Evolutionary conservation across 2,888 invertebrate species (phyloP).

Genomic region (Synergus laeviventris): DNA sequence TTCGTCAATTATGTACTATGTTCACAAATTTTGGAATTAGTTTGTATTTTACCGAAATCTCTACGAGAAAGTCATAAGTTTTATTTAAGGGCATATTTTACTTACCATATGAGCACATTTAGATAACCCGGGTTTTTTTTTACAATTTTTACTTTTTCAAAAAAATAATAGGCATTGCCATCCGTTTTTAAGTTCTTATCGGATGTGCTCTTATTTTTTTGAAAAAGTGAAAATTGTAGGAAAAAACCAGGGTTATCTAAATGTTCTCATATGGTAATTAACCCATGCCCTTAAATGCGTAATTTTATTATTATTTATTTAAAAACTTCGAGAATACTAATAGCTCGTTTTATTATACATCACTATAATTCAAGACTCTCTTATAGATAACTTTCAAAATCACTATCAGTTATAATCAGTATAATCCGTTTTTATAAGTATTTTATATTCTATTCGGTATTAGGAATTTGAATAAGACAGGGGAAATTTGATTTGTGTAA

Average conservation of each 20-base stretch:
- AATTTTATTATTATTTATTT: constrained; percentile 34
- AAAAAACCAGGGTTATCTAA: too few relatives aligned
- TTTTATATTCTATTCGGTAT: constrained; percentile 12
- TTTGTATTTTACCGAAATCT: not conserved
- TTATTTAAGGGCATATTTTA: too few relatives aligned
- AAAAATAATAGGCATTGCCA: too few relatives aligned
- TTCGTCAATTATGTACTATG: not conserved
- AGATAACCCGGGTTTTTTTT: too few relatives aligned
- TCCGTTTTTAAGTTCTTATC: too few relatives aligned
- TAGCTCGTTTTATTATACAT: not conserved
- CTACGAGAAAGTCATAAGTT: constrained; percentile 9
- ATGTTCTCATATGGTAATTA: too few relatives aligned
- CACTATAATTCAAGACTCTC: not conserved
- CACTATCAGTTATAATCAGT: too few relatives aligned
- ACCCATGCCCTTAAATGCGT: constrained; percentile 30
- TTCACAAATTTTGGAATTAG: not conserved
- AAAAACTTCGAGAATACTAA: not conserved
- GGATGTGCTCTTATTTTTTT: too few relatives aligned
- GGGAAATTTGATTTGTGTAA: not conserved
- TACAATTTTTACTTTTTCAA: too few relatives aligned
- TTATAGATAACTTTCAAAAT: not conserved
- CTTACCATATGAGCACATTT: too few relatives aligned
- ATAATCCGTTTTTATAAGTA: not conserved
- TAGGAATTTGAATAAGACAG: not conserved
- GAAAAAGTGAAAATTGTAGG: too few relatives aligned